phyloP scores from a whole-genome alignment of 2,113 vertebrate species.

The Felis catus region F.catus_Fca126_mat1.0 CM031412.1:200337501-200338000 shows the following conservation, averaged over 20 bases:
- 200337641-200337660: not conserved
- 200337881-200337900: slow-evolving; percentile 93
- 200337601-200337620: not conserved
- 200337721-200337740: not conserved
- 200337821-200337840: slow-evolving; percentile 65
- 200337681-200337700: not conserved
- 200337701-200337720: not conserved
- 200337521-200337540: not conserved
- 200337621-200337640: not conserved
- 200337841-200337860: slow-evolving; percentile 82
- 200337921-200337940: slow-evolving; percentile 91
- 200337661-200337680: not conserved
- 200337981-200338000: slow-evolving; percentile 97
- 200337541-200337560: not conserved
- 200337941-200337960: slow-evolving; percentile 89
- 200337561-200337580: not conserved
- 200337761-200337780: not conserved
- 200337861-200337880: slow-evolving; percentile 85
- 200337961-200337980: slow-evolving; percentile 95
- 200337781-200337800: not conserved
- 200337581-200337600: not conserved
- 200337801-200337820: slow-evolving; percentile 58
- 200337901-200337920: slow-evolving; percentile 93
- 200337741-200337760: not conserved
- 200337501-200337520: no score